Evolutionary conservation across 2,888 invertebrate genomes (phyloP), one percentile per base, ranked within the genome.

Genomic region (Trachelus iudaicus): DNA sequence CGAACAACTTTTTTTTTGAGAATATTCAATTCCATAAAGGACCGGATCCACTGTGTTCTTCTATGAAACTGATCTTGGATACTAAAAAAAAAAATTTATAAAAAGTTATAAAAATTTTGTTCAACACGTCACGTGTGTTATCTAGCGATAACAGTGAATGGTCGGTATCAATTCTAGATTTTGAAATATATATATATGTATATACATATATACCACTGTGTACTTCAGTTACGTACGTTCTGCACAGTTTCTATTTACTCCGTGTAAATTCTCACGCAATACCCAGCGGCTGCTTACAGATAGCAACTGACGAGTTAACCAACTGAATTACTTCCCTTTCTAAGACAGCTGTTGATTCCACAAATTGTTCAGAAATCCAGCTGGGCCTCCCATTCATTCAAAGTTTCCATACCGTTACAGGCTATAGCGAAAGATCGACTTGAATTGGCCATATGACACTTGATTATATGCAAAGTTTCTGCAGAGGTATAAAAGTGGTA

Each of bases 181-280:
- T 37, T 35, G 12, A 37, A 13, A 37, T 13, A 37, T 37, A 1
- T 37, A 15, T 37, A 37, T 13, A 15, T 4, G 6, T 40, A 15
- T 40, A 35, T 35, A 37, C 0, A 13, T 37, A 13, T 37, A 37
- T 40, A 40, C 2, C 56, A 56, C 2, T 23, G 23, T 85, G 84
- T 87, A 86, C 86, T 85, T 87, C 87, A 87, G 85, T 86, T 86
- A 84, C 85, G 83, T 80, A 84, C 80, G 81, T 78, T 79, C 79
- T 83, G 83, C 80, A 83, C 80, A 81, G 81, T 81, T 83, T 82
- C 83, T 85, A 85, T 85, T 84, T 83, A 84, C 81, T 83, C 85
- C 84, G 82, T 85, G 85, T 85, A 87, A 87, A 87, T 87, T 87
- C 84, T 1, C 83, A 82, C 85, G 84, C 86, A 89, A 88, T 35